Evolutionary conservation across 2,888 invertebrate species (phyloP).

Genomic region (Drosophila parthenogenetica): DNA sequence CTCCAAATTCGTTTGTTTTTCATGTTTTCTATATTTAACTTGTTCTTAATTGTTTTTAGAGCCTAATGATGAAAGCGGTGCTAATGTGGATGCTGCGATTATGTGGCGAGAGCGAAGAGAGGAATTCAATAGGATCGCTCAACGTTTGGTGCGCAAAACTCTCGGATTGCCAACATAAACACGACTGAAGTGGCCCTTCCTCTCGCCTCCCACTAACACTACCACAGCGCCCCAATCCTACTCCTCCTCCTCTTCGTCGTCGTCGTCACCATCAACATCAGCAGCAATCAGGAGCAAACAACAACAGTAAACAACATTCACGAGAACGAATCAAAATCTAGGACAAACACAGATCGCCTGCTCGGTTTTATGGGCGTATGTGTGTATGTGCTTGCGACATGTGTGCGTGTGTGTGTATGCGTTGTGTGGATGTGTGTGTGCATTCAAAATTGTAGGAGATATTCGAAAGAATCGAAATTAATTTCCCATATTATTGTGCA

Average conservation of each 20-base stretch:
- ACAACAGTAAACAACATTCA: conserved; percentile 7
- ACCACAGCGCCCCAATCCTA: neutral
- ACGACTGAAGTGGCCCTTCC: conserved; percentile 19
- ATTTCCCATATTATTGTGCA: conserved; percentile 18
- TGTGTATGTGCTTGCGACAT: conserved; percentile 1
- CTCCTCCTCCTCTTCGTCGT: neutral
- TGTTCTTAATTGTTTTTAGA: conserved; percentile 86
- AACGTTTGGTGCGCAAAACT: conserved; percentile 95
- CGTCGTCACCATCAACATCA: neutral
- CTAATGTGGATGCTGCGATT: conserved; percentile 99
- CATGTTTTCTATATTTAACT: neutral
- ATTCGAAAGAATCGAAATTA: conserved; percentile 23
- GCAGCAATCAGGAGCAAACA: neutral
- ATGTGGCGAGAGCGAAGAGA: conserved; percentile 99
- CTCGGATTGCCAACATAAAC: conserved; percentile 88
- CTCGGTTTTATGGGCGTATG: conserved; percentile 2
- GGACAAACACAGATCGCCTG: neutral
- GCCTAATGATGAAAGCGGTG: conserved; percentile 99
- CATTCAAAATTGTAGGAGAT: conserved; percentile 27
- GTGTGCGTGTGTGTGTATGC: conserved; percentile 5
- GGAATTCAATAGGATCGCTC: conserved; percentile 97
- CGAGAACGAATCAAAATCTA: conserved; percentile 7
- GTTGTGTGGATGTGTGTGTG: neutral
- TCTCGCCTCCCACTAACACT: neutral
- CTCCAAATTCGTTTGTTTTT: neutral